Percentiles rank a stretch among this genome's conserved stretches.
phyloP scores from a whole-genome alignment of 2,888 invertebrate genomes.

The Diplolepis rosae region DNA sequence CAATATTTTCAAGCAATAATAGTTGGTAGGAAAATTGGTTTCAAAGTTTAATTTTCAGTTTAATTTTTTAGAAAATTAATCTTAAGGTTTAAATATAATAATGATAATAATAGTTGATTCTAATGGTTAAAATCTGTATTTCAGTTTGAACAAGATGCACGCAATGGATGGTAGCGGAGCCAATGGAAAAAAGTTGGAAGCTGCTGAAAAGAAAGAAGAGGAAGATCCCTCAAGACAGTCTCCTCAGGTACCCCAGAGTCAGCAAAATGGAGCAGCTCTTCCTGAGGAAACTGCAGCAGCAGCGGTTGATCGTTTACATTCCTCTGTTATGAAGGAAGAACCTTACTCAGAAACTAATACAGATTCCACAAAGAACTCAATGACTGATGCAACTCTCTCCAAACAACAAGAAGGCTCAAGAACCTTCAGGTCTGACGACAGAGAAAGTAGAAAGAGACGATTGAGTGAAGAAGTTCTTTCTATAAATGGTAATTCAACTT shows the following conservation, averaged over 20 bases:
- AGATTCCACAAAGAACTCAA: conserved; percentile 32
- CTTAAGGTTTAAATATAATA: too few relatives aligned
- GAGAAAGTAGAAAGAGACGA: conserved; percentile 53
- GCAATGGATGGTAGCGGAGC: conserved; percentile 77
- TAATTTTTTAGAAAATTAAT: too few relatives aligned
- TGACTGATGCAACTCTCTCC: neutral
- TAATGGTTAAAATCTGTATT: neutral
- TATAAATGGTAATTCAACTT: conserved; percentile 55
- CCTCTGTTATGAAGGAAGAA: conserved; percentile 59
- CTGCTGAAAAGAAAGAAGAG: conserved; percentile 59
- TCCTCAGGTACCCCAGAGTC: conserved; percentile 67
- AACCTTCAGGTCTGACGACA: conserved; percentile 40
- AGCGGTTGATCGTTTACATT: conserved; percentile 56
- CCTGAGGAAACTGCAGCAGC: conserved; percentile 67
- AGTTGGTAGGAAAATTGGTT: too few relatives aligned
- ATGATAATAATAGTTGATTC: neutral
- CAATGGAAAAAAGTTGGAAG: conserved; percentile 65
- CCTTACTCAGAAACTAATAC: conserved; percentile 30
- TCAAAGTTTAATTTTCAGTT: too few relatives aligned
- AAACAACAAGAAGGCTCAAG: conserved; percentile 38
- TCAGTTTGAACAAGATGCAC: conserved; percentile 78
- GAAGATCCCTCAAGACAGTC: conserved; percentile 60
- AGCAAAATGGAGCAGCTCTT: conserved; percentile 68
- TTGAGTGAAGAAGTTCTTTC: conserved; percentile 55
- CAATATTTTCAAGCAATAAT: too few relatives aligned